A percentile compares a stretch with the other conserved stretches of the same genome.
phyloP scores from a whole-genome alignment of 1,140 invertebrate genomes.

The Phymorhynchus buccinoides region DNA sequence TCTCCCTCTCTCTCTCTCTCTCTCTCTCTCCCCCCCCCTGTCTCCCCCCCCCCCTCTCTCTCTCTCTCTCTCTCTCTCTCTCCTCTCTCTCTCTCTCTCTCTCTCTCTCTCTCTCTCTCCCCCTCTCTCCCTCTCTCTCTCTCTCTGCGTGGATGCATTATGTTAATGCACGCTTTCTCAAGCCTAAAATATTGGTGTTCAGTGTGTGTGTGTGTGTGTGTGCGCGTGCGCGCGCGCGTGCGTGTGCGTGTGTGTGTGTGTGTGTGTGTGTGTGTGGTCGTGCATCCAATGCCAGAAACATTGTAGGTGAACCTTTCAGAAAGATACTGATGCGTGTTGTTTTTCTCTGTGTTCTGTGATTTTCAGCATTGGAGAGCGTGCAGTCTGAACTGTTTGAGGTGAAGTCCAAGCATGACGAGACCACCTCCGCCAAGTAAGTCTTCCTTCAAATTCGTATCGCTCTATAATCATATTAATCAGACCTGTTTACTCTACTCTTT shows the following conservation, averaged over 20 bases:
- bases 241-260: neutral
- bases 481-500: too few relatives aligned
- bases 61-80: too few relatives aligned
- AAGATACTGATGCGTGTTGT: neutral
- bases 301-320: neutral
- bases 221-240: neutral
- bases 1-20: too few relatives aligned
- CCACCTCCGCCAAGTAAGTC: conserved; percentile 75
- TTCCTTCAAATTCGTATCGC: too few relatives aligned
- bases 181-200: too few relatives aligned
- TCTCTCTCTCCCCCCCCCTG: too few relatives aligned
- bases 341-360: conserved; percentile 1
- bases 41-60: too few relatives aligned
- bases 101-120: too few relatives aligned
- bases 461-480: neutral
- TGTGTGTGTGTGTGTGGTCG: neutral
- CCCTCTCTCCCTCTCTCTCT: too few relatives aligned
- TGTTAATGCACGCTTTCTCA: too few relatives aligned
- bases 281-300: neutral
- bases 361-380: conserved; percentile 70
- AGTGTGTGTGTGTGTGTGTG: neutral
- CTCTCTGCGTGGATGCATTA: too few relatives aligned
- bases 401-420: conserved; percentile 75
- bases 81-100: too few relatives aligned
- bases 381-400: conserved; percentile 75